Percentiles rank a stretch among this genome's conserved stretches.
phyloP scores from a whole-genome alignment of 2,113 vertebrate species.

The Vidua macroura region DNA sequence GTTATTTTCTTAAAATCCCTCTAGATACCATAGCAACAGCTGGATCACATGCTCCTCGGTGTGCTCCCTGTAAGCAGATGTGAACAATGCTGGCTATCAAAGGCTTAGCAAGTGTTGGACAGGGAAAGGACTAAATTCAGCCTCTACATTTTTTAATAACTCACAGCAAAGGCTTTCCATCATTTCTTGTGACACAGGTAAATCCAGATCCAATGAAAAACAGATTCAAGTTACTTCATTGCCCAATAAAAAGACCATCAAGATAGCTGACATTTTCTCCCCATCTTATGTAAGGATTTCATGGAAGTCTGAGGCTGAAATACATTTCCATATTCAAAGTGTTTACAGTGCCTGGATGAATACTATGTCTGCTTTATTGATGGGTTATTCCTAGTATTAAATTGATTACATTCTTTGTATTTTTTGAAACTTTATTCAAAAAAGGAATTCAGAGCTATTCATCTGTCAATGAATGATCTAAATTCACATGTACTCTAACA shows the following conservation, averaged over 20 bases:
- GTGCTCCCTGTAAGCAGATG: slow-evolving; percentile 59
- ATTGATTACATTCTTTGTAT: not conserved
- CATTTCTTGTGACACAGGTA: slow-evolving; percentile 13
- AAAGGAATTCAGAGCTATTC: not conserved
- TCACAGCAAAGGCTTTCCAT: not conserved
- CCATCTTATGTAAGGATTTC: not conserved
- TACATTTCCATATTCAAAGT: not conserved
- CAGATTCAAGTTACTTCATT: not conserved
- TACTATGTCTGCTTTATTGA: not conserved
- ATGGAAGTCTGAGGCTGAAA: not conserved
- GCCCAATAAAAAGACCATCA: not conserved
- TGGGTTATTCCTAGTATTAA: slow-evolving; percentile 11
- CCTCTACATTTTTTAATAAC: not conserved
- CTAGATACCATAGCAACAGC: slow-evolving; percentile 70
- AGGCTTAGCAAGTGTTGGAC: slow-evolving; percentile 28
- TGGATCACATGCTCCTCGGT: slow-evolving; percentile 48
- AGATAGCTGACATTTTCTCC: not conserved
- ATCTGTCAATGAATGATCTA: not conserved
- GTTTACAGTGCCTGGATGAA: not conserved
- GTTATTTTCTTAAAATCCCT: slow-evolving; percentile 46
- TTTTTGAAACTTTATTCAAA: not conserved
- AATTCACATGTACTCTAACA: not conserved
- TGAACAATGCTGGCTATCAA: slow-evolving; percentile 60
- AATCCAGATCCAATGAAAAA: not conserved
- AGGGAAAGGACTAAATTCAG: not conserved